A percentile compares a stretch with the other conserved stretches of the same genome.
These are phyloP conservation scores for Microcebus griseorufus DNA, from an alignment of 2,113 vertebrate genomes.

Conservation along the genomic window DNA sequence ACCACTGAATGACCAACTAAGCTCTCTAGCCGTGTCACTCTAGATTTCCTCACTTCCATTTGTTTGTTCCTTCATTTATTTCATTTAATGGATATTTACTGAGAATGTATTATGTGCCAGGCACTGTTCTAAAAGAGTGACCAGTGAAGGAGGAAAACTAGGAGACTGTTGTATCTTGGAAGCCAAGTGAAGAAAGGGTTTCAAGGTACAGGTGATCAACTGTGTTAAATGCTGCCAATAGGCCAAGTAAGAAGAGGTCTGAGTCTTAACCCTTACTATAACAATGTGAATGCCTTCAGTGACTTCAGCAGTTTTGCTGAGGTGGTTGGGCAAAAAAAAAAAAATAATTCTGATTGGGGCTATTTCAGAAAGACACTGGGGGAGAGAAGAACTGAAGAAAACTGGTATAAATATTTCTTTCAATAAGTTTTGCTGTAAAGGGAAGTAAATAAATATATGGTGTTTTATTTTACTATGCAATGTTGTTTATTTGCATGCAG, in stretches of 20 bases:
- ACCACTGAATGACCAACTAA: constrained; percentile 1
- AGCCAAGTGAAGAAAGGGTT: constrained; percentile 47
- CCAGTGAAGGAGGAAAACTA: neutral
- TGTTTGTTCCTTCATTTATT: neutral
- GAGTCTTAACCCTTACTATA: neutral
- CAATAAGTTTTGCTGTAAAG: constrained; percentile 49
- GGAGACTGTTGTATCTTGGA: neutral
- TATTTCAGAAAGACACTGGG: constrained; percentile 48
- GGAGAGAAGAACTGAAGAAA: constrained; percentile 4
- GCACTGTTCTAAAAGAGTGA: constrained; percentile 32
- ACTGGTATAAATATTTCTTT: neutral
- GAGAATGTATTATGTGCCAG: neutral
- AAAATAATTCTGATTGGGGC: neutral
- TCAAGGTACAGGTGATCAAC: neutral
- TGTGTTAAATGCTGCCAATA: constrained; percentile 23
- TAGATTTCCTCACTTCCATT: neutral
- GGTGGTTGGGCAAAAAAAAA: constrained; percentile 14
- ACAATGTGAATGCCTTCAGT: neutral
- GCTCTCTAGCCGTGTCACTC: neutral
- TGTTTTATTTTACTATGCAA: constrained; percentile 61
- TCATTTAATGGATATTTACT: neutral
- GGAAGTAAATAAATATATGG: constrained; percentile 68
- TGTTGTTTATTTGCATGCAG: constrained; percentile 66
- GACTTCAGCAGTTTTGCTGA: constrained; percentile 27
- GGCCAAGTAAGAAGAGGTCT: neutral